Evolutionary conservation across 2,797 vertebrate species (phyloP).

Genomic region (Tapirus indicus): DNA sequence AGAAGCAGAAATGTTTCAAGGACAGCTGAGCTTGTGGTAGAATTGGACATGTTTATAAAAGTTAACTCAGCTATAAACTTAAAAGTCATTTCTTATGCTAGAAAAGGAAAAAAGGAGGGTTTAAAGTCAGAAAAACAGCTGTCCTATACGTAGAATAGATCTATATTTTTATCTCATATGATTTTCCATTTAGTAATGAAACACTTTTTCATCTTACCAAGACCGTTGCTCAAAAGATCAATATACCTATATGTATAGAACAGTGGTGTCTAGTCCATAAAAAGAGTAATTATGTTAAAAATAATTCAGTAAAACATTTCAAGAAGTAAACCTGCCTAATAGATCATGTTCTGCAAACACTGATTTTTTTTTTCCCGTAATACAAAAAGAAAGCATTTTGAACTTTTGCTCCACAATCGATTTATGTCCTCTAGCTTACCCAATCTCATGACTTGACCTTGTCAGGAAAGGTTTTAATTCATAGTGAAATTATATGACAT

Average conservation of each 20-base stretch:
- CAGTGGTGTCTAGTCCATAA: background rate
- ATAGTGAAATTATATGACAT: background rate
- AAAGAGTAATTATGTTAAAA: background rate
- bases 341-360: background rate
- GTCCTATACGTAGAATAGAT: background rate
- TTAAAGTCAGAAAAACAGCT: background rate
- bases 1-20: constrained; percentile 58
- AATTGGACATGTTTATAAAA: constrained; percentile 16
- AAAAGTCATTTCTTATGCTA: constrained; percentile 7
- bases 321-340: background rate
- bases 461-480: constrained; percentile 19
- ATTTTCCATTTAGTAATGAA: constrained; percentile 30
- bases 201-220: constrained; percentile 11
- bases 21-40: constrained; percentile 48
- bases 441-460: background rate
- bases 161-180: background rate
- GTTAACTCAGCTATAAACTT: background rate
- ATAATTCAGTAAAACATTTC: background rate
- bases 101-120: background rate
- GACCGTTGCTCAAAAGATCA: background rate
- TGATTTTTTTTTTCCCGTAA: background rate
- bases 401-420: background rate
- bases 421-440: background rate
- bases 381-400: constrained; percentile 1
- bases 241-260: background rate